Conservation (phyloP, 2,113 vertebrate genomes). For the Chauna torquata region DNA sequence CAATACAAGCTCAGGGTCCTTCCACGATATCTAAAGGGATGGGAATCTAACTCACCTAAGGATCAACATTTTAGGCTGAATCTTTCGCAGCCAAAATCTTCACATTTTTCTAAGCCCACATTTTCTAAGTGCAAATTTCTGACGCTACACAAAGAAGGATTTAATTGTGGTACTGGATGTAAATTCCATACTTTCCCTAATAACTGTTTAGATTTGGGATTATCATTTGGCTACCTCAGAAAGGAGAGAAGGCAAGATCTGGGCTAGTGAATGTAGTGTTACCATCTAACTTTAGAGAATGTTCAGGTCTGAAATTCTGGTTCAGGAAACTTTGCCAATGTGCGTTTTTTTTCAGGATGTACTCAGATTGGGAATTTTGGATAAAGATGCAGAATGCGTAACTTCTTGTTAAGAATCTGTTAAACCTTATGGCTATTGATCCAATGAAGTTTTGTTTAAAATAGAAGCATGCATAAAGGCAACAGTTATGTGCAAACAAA, state of each 20-base stretch:
- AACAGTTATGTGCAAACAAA: neutral
- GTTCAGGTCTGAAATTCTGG: neutral
- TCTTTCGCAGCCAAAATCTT: neutral
- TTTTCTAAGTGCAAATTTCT: neutral
- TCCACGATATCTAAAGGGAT: neutral
- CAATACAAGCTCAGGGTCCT: neutral
- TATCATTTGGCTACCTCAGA: neutral
- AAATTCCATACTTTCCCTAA: neutral
- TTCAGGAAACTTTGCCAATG: neutral
- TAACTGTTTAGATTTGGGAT: neutral
- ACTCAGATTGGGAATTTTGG: neutral
- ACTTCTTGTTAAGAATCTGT: slow-evolving; percentile 10
- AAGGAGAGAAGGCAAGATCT: neutral
- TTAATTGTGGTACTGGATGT: neutral
- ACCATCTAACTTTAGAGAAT: neutral
- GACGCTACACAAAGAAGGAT: neutral
- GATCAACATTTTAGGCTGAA: neutral
- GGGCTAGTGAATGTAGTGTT: neutral
- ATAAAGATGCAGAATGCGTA: neutral
- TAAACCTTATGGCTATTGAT: slow-evolving; percentile 16
- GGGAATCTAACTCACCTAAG: neutral
- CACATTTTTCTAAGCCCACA: neutral
- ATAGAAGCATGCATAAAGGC: neutral
- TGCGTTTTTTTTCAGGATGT: neutral
- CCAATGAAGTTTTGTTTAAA: slow-evolving; percentile 19